Evolutionary conservation across 2,888 invertebrate species (phyloP), one percentile per base, ranked within the genome.

Genomic region (Leptarthrus brevirostris): DNA sequence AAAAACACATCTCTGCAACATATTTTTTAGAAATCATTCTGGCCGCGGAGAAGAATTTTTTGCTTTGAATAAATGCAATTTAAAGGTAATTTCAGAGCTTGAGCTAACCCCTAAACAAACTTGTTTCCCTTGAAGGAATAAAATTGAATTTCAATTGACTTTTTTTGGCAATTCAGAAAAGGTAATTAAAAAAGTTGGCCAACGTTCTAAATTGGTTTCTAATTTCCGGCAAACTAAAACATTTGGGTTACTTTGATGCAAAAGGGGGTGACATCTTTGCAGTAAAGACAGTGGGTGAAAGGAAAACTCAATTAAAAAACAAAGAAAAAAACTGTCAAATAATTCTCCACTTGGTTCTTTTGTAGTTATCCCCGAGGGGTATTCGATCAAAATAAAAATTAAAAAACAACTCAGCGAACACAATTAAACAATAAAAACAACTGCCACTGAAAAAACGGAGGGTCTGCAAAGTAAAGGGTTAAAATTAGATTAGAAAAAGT

Each of bases 191-290:
- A 56, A 56, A 56, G 26, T 26, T 56, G 3, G 26, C 56, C 26
- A n/a, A n/a, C 26, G 26, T 12, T 14, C 56, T 30, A 14, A 56
- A 56, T 56, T 56, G 56, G 56, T 56, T 56, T 56, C 56, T 56
- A 56, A 56, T 56, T 56, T 56, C 26, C 56, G n/a, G 10, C 56
- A n/a, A 52, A 30, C 14, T n/a, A 3, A 12, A 30, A 16, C 44
- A 44, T n/a, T 44, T 14, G 4, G 8, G 1, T 44, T 44, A 4
- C 44, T 44, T 12, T 1, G 44, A 44, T n/a, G n/a, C n/a, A n/a
- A n/a, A n/a, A n/a, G n/a, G n/a, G 14, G 12, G 3, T 12, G 44
- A 14, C n/a, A n/a, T n/a, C n/a, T n/a, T n/a, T n/a, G n/a, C n/a
- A n/a, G n/a, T n/a, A n/a, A n/a, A n/a, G n/a, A n/a, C n/a, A n/a